A percentile compares a stretch with the other conserved stretches of the same genome.
Conservation (phyloP, 2,113 vertebrate genomes). For the Telmatochromis sp. region DNA sequence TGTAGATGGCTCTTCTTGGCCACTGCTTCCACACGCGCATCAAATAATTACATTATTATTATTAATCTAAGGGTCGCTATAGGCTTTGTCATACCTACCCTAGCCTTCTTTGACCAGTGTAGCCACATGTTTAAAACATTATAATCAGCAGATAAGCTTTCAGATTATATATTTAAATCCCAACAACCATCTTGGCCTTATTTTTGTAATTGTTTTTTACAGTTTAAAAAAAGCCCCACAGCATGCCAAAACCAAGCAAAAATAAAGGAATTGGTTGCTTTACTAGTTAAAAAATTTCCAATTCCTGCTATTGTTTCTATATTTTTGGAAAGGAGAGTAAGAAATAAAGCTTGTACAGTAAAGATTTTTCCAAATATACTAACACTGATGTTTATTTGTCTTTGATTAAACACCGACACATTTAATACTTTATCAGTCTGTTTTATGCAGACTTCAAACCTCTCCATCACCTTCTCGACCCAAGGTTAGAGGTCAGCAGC, state of each 20-base stretch:
- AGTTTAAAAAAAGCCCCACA: neutral
- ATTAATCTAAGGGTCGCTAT: neutral
- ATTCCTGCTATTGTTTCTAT: neutral
- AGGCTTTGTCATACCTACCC: neutral
- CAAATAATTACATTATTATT: neutral
- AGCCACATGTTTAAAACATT: neutral
- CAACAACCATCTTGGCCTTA: neutral
- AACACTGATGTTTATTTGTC: neutral
- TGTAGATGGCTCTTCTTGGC: neutral
- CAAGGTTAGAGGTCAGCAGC: conserved; percentile 49
- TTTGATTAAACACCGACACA: neutral
- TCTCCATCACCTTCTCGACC: conserved; percentile 15
- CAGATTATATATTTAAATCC: neutral
- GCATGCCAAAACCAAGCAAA: neutral
- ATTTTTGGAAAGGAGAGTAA: neutral
- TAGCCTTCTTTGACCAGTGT: neutral
- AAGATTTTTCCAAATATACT: neutral
- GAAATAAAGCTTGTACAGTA: neutral
- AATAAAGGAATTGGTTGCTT: neutral
- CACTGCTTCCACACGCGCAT: neutral
- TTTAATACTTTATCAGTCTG: conserved; percentile 10
- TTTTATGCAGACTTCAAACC: conserved; percentile 4
- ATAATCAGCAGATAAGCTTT: neutral
- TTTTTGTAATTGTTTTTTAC: neutral
- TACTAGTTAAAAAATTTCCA: neutral